Evolutionary conservation across 2,888 invertebrate genomes (phyloP).

Genomic region (Anorthoa munda): DNA sequence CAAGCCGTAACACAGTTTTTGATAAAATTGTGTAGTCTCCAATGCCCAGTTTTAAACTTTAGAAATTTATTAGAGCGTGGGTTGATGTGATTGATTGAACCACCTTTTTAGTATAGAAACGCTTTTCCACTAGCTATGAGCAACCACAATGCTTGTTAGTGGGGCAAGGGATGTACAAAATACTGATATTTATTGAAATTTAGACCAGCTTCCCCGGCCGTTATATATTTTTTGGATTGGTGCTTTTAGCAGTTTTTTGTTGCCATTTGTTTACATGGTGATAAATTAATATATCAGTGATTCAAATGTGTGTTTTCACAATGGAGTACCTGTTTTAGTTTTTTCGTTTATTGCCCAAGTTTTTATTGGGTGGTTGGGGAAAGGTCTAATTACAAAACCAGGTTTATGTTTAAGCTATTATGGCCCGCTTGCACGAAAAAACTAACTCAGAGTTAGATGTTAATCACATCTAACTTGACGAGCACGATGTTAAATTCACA

Average conservation of each 20-base stretch:
- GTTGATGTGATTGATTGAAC: slow-evolving; percentile 42
- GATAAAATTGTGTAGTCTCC: slow-evolving; percentile 28
- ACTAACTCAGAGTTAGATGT: too few species aligned
- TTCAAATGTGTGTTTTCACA: neutral
- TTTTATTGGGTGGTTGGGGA: neutral
- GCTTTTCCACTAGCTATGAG: neutral
- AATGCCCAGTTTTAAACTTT: slow-evolving; percentile 14
- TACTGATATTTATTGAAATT: slow-evolving; percentile 4
- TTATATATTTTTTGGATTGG: neutral
- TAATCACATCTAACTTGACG: too few species aligned
- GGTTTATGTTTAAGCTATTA: too few species aligned
- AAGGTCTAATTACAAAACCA: too few species aligned
- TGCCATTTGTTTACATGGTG: neutral
- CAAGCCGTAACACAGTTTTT: neutral
- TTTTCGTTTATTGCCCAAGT: neutral
- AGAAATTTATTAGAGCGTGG: slow-evolving; percentile 17
- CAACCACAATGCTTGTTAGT: slow-evolving; percentile 18
- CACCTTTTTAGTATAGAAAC: slow-evolving; percentile 3
- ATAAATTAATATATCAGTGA: neutral
- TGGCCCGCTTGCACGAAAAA: too few species aligned
- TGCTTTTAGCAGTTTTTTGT: neutral
- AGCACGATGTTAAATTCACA: too few species aligned
- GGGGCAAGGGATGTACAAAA: neutral
- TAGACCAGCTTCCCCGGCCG: neutral
- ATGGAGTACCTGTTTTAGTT: neutral